Evolutionary conservation across 2,888 invertebrate genomes (phyloP), one percentile per base, ranked within the genome.

Genomic region (Venustoraphidia nigricollis): DNA sequence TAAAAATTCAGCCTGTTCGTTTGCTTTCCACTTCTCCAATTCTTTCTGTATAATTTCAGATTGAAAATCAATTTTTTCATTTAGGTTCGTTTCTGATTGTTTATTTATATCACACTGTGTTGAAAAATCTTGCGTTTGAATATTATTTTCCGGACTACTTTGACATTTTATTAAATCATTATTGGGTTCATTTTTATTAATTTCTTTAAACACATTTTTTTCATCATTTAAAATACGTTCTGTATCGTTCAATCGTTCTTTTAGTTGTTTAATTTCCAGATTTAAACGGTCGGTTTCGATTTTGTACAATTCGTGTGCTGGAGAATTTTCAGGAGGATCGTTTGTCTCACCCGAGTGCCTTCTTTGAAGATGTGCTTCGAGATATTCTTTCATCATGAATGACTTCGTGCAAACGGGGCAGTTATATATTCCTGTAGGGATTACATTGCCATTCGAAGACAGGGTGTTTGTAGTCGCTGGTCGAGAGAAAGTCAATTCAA

Each of bases 341-440:
- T 52, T 51, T 10, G 50, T 49, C 38, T 52, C 34, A 11, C 13
- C n/a, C 17, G n/a, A 27, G 34, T 43, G 83, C 35, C 82, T 68
- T 54, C 82, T 69, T 52, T 69, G 66, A 42, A 78, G 64, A 57
- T 83, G 83, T 41, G 78, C 73, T 60, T 71, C 71, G 50, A 81
- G 67, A 60, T 77, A 82, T 49, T 76, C 70, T 57, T 78, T 73
- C 52, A 79, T 75, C 44, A 79, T 63, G 60, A 83, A 83, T 9
- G 75, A 72, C 65, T 83, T 83, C n/a, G 75, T 72, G 57, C 83
- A 83, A 57, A 73, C 71, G 38, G 64, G 67, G 57, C 83, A 83
- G 69, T 78, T 69, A 49, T 72, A 74, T 39, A 64, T 56, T 34
- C 61, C 57, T 13, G 53, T 17, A 44, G 66, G 65, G 14, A 52